Evolutionary conservation across 2,113 vertebrate genomes (phyloP), one percentile per base, ranked within the genome.

Genomic region (Podocnemis expansa): DNA sequence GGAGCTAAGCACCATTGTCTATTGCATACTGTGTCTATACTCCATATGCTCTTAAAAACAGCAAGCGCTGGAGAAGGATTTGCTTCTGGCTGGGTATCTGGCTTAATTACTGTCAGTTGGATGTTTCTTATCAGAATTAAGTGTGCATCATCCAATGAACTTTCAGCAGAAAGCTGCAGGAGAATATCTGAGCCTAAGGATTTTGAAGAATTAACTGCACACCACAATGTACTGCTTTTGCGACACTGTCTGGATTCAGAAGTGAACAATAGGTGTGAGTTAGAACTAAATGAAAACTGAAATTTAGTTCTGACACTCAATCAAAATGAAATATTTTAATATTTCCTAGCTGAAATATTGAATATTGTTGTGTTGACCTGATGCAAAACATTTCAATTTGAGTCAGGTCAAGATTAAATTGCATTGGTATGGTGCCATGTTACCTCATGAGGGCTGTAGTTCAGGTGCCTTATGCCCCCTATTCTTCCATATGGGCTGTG

Each of bases 21-120:
- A 12, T 4, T 78, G 43, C 3, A 2, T 0, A 0, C 17, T 82
- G 31, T 9, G 10, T 22, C 5, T 54, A 38, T 8, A 38, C 31
- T 67, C 52, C 19, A 10, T 5, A 87, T 78, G 43, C 21, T 17
- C n/a, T n/a, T n/a, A 80, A 31, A 43, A 79, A 6, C 75, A 51
- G 78, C 49, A 45, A 63, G 19, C 52, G 60, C 38, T 49, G 56
- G 22, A 11, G 87, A 88, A 82, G 45, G 2, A 12, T 60, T 80
- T 54, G 82, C 55, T 89, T 67, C 51, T 94, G 70, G 11, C 16
- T 21, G 67, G 3, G 0, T 49, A 52, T 85, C 41, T 17, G 85
- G 31, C 31, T 85, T 90, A 82, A 91, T 91, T 80, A 79, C 80
- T 63, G 1, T 17, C 31, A 83, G 7, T 81, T 60, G 27, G 70